Conservation (phyloP, 2,113 vertebrate species). For the Xiphophorus couchianus region DNA sequence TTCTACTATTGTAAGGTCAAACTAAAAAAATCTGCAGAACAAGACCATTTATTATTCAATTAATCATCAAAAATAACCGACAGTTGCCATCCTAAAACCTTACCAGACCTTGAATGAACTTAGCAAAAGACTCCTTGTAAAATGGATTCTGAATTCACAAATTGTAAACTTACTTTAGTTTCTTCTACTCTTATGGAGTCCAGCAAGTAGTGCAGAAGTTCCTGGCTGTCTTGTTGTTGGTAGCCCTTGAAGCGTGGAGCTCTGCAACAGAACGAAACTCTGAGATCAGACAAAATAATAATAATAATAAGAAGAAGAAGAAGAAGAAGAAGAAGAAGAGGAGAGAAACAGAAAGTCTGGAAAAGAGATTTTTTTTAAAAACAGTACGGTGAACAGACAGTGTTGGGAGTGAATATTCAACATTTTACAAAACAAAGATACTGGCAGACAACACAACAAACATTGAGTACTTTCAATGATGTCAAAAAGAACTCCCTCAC, state of each 20-base stretch:
- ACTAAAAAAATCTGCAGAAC: too few species aligned
- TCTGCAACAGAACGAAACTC: conserved; percentile 66
- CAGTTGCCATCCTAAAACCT: not conserved
- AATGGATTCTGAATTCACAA: not conserved
- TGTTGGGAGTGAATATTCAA: not conserved
- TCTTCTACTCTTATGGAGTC: conserved; percentile 96
- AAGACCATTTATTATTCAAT: too few species aligned
- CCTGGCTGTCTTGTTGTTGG: conserved; percentile 98
- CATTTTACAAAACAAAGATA: conserved; percentile 2
- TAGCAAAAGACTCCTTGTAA: not conserved
- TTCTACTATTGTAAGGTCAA: too few species aligned
- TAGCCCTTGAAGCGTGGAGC: conserved; percentile 97
- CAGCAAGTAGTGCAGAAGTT: conserved; percentile 94
- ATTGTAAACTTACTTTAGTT: conserved; percentile 86
- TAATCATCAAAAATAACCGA: too few species aligned
- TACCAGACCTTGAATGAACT: not conserved
- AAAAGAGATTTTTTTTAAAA: conserved; percentile 7
- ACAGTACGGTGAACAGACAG: not conserved
- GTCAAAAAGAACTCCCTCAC: not conserved
- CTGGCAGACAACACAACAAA: not conserved
- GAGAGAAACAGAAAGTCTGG: not conserved
- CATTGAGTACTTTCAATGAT: too few species aligned
- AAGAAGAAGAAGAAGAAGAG: not conserved
- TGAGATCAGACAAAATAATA: not conserved
- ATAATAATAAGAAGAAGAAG: too few species aligned